phyloP scores from a whole-genome alignment of 2,888 invertebrate species.

The Heliconius hortense region DNA sequence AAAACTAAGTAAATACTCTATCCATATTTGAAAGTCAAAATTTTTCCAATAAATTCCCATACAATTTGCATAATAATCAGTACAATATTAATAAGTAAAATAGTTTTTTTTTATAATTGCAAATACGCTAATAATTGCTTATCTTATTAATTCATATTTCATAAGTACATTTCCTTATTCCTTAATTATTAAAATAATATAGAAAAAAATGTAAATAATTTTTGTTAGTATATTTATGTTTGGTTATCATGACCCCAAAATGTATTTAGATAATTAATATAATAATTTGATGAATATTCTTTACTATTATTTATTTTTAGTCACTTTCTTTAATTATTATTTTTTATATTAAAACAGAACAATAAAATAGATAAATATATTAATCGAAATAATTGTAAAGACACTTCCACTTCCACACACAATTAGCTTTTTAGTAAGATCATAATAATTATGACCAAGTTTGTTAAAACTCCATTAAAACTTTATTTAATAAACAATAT shows the following conservation, averaged over 20 bases:
- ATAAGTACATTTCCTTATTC: background rate
- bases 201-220: background rate
- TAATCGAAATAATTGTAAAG: no score
- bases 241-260: background rate
- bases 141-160: background rate
- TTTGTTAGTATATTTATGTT: background rate
- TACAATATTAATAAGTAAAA: background rate
- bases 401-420: no score
- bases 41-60: background rate
- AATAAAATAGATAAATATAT: no score
- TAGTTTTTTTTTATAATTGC: background rate
- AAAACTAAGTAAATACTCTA: constrained; percentile 8
- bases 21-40: background rate
- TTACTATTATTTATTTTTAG: no score
- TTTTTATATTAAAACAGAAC: no score
- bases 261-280: no score
- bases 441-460: no score
- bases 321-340: no score
- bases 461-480: no score
- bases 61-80: background rate
- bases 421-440: no score
- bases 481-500: background rate
- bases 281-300: background rate
- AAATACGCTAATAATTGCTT: background rate
- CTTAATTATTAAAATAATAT: background rate